Percentiles rank a stretch among this genome's conserved stretches.
These are phyloP conservation scores for Clunio marinus DNA, from an alignment of 2,888 invertebrate genomes.

Conservation along the genomic window DNA sequence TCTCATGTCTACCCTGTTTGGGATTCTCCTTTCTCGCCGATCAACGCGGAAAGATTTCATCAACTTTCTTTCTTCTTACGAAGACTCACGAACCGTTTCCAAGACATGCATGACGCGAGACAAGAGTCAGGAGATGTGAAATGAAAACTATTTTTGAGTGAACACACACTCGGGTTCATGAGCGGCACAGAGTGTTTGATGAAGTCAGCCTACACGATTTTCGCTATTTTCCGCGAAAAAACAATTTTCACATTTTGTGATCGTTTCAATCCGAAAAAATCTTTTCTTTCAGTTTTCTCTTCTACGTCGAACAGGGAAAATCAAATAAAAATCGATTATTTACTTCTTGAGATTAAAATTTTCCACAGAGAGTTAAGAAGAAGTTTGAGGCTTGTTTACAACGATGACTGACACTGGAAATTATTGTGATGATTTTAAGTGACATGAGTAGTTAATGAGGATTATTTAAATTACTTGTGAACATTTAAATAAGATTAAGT, in stretches of 20 bases:
- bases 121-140: background rate
- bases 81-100: background rate
- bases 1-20: too few species aligned
- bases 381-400: too few species aligned
- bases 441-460: background rate
- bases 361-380: too few species aligned
- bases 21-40: too few species aligned
- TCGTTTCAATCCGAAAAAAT: background rate
- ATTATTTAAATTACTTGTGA: background rate
- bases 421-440: too few species aligned
- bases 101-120: background rate
- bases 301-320: constrained; percentile 23
- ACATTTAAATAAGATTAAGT: background rate
- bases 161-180: constrained; percentile 27
- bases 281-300: constrained; percentile 17
- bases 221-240: constrained; percentile 19
- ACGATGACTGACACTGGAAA: too few species aligned
- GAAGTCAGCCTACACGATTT: constrained; percentile 24
- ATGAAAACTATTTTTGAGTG: constrained; percentile 33
- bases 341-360: too few species aligned
- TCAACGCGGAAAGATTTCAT: too few species aligned
- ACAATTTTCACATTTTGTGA: background rate
- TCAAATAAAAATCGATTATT: too few species aligned
- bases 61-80: too few species aligned
- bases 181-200: background rate